Base-by-base conservation (phyloP, 2,888 invertebrate genomes). In the Mactromeris polynyma region DNA sequence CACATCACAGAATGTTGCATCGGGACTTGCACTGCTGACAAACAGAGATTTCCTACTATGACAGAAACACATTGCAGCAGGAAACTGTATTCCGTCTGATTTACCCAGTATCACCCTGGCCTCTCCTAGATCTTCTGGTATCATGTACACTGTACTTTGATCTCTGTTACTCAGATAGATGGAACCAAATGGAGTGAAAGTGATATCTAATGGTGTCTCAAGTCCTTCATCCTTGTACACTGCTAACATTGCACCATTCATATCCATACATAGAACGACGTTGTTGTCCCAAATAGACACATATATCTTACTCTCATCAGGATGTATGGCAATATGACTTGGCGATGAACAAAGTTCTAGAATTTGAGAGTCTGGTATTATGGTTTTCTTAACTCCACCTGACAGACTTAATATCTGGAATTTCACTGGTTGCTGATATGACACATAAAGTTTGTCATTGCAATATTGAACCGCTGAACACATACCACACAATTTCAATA, bases 151-250 rank as follows among this genome's bases (percentile, higher is more conserved):
- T 73, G 36, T 36, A 33, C 36, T 2, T 33, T 73, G 36, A 3
- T 73, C 73, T 17, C 73, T 73, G 73, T 73, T 73, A 73, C 73
- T 36, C 14, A 73, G 3, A 73, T 73, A 73, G n/a, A 73, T 36
- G 4, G 73, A n/a, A n/a, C n/a, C n/a, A n/a, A n/a, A n/a, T n/a
- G n/a, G n/a, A n/a, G n/a, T n/a, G n/a, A n/a, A n/a, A n/a, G n/a
- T n/a, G n/a, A n/a, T n/a, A n/a, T n/a, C n/a, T n/a, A n/a, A n/a
- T n/a, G n/a, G n/a, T n/a, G n/a, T n/a, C n/a, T n/a, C n/a, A n/a
- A n/a, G n/a, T n/a, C n/a, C n/a, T n/a, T n/a, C n/a, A n/a, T n/a
- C n/a, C n/a, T n/a, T n/a, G n/a, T n/a, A n/a, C n/a, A n/a, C n/a
- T n/a, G n/a, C n/a, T n/a, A n/a, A n/a, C n/a, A n/a, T n/a, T n/a